Conservation (phyloP, 2,888 invertebrate genomes). For the Ligdia adustata region DNA sequence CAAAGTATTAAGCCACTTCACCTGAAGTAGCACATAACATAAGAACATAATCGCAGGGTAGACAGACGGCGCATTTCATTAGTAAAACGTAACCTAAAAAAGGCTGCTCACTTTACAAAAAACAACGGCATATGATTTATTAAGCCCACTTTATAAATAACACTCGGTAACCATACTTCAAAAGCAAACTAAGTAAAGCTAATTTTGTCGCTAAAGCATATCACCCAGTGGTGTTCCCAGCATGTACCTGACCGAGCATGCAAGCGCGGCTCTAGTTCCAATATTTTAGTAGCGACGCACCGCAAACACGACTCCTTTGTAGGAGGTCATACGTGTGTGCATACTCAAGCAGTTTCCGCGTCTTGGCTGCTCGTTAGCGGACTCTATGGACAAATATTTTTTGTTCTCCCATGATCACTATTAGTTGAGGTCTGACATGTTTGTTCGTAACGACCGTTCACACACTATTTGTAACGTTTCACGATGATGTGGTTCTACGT, state of each 20-base stretch:
- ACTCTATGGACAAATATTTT: conserved; percentile 72
- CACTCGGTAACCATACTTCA: no score
- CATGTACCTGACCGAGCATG: conserved; percentile 51
- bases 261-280: conserved; percentile 71
- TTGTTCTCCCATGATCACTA: conserved; percentile 77
- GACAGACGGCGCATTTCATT: no score
- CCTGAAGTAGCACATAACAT: no score
- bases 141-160: no score
- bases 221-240: conserved; percentile 45
- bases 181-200: not conserved
- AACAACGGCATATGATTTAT: no score
- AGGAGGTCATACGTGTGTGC: conserved; percentile 76
- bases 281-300: conserved; percentile 82
- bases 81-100: no score
- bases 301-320: conserved; percentile 78
- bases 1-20: no score
- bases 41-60: no score
- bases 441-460: conserved; percentile 43
- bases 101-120: no score
- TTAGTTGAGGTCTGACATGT: conserved; percentile 59
- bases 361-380: conserved; percentile 74
- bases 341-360: conserved; percentile 75
- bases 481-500: conserved; percentile 15
- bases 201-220: conserved; percentile 18
- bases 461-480: conserved; percentile 18